Evolutionary conservation across 2,113 vertebrate genomes (phyloP), one percentile per base, ranked within the genome.

Genomic region (Rhipidura dahli): DNA sequence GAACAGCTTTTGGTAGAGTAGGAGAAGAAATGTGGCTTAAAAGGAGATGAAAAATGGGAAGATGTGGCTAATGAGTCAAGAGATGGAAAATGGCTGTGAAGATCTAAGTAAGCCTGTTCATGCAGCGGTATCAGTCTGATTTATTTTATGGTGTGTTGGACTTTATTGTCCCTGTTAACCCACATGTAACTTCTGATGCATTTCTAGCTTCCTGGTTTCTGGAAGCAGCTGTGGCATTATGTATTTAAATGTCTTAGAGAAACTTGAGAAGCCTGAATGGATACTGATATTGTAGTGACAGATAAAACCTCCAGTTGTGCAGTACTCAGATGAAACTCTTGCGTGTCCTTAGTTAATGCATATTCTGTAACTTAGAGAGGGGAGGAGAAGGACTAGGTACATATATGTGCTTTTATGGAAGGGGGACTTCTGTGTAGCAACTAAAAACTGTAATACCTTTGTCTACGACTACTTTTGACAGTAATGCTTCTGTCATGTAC

Each of bases 281-380:
- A 71, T 10, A 15, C 9, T 68, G 45, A 5, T 54, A 4, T 0
- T 9, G 0, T n/a, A n/a, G n/a, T 10, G 19, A 44, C 8, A 6
- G 27, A 19, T 49, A 61, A 61, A 73, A 64, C 5, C 5, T 59
- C 27, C 10, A 45, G 37, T 45, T 33, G 11, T 54, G 0, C 50
- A 59, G 6, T 20, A 56, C 21, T 35, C 8, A 26, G 11, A 50
- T 75, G 4, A 39, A 70, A 51, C 5, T 63, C 24, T 22, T 72
- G 4, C 6, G 4, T 85, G 15, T 64, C 23, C 9, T 42, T 69
- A 45, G 22, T 66, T 68, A 53, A 51, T 75, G 13, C 11, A 27
- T 72, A 2, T 33, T 91, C 7, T 82, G 12, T 57, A 72, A 20
- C 8, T 50, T 87, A 20, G 72, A 27, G 31, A 70, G 10, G 6